Percentiles rank a stretch among this genome's conserved stretches.
Evolutionary conservation across 92 coral and sea anemone species (phyloP).

Genomic region (Paramuricea clavata): DNA sequence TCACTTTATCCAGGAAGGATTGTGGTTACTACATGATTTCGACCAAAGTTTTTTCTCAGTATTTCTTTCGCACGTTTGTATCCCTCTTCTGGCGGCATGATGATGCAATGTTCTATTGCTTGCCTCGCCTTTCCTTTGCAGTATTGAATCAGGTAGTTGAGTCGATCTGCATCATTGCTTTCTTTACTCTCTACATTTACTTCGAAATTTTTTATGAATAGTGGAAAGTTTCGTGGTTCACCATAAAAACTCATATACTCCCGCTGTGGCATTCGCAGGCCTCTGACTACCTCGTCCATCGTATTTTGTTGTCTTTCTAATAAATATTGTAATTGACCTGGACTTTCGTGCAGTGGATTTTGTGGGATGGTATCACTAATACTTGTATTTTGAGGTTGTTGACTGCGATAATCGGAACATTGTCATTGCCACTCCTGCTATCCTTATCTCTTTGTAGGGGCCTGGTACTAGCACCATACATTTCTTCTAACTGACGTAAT

Average conservation of each 20-base stretch:
- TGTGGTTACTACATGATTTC: constrained; percentile 60
- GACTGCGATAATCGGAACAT: not conserved
- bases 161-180: constrained; percentile 58
- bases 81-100: constrained; percentile 69
- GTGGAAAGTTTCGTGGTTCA: constrained; percentile 43
- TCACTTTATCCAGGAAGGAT: constrained; percentile 64
- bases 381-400: not conserved
- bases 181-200: constrained; percentile 64
- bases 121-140: constrained; percentile 65
- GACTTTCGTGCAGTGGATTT: not conserved
- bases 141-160: constrained; percentile 65
- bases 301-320: constrained; percentile 47
- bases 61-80: constrained; percentile 67
- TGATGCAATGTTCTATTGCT: constrained; percentile 68
- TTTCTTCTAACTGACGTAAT: constrained; percentile 22
- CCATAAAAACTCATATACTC: constrained; percentile 47
- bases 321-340: constrained; percentile 20
- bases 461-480: not conserved
- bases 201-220: constrained; percentile 40
- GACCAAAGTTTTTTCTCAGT: constrained; percentile 69
- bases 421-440: not conserved
- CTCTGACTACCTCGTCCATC: constrained; percentile 54
- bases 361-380: not conserved
- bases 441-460: not conserved
- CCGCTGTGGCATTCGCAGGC: constrained; percentile 62